Conservation (phyloP, 2,888 invertebrate species). For the Hirtodrosophila alboralis region DNA sequence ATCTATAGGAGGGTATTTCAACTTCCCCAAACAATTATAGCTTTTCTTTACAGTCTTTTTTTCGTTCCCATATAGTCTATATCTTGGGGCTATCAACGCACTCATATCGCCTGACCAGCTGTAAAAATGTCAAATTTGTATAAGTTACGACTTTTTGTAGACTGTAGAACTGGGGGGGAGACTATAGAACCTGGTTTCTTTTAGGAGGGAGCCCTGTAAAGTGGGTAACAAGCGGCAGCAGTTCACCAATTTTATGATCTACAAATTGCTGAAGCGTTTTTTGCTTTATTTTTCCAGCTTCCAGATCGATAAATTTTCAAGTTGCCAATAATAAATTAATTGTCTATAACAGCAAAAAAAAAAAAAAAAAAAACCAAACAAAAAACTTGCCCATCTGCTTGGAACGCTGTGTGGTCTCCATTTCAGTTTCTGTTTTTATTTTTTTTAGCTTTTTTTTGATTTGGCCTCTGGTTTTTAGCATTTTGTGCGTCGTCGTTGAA, state of each 20-base stretch:
- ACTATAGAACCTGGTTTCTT: too few species aligned
- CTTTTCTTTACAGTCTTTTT: too few species aligned
- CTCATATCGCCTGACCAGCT: slow-evolving; percentile 27
- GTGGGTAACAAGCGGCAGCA: slow-evolving; percentile 22
- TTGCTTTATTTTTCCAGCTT: slow-evolving; percentile 26
- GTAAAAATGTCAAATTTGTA: slow-evolving; percentile 80
- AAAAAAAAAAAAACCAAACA: slow-evolving; percentile 3
- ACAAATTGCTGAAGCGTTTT: slow-evolving; percentile 69
- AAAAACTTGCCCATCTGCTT: slow-evolving; percentile 63
- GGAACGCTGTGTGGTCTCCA: slow-evolving; percentile 58
- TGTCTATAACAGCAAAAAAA: slow-evolving; percentile 59
- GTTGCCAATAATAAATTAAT: slow-evolving; percentile 78
- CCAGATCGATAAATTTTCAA: slow-evolving; percentile 69
- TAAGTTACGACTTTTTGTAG: slow-evolving; percentile 60
- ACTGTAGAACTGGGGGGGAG: too few species aligned
- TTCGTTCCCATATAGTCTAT: background rate
- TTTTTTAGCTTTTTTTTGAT: slow-evolving; percentile 19
- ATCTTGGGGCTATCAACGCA: slow-evolving; percentile 1
- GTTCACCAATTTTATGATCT: slow-evolving; percentile 68
- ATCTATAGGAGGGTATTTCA: too few species aligned
- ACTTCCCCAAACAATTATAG: too few species aligned
- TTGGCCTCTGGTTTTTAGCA: slow-evolving; percentile 69
- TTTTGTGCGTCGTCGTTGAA: slow-evolving; percentile 60
- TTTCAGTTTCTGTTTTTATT: slow-evolving; percentile 10
- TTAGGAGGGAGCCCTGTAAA: slow-evolving; percentile 6